Percentiles rank a stretch among this genome's conserved stretches.
These are phyloP conservation scores for Frieseomelitta varia DNA, from an alignment of 1,140 invertebrate species.

Conservation along the genomic window DNA sequence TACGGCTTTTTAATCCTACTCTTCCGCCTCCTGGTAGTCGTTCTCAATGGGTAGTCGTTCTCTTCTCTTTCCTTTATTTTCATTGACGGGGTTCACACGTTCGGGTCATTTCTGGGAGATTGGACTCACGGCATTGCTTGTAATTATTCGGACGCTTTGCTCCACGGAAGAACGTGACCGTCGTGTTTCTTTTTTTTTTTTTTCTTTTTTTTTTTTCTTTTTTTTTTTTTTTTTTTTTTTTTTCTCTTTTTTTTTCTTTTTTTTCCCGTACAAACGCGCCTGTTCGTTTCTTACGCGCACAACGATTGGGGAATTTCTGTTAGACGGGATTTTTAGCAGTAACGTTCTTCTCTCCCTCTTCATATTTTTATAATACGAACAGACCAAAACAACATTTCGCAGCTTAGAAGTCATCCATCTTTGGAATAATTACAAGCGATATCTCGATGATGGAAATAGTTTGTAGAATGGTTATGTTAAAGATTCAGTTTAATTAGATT, in stretches of 20 bases:
- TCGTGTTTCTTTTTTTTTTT: no score
- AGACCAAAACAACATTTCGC: background rate
- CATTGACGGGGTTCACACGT: background rate
- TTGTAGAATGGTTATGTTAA: constrained; percentile 8
- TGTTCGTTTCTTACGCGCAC: no score
- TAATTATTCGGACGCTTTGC: background rate
- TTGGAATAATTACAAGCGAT: constrained; percentile 17
- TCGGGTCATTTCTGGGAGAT: background rate
- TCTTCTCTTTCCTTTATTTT: background rate
- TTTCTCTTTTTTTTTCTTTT: no score
- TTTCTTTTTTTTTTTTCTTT: no score
- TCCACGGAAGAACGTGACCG: no score
- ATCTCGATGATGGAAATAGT: background rate
- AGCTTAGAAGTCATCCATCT: no score
- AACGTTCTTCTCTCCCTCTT: background rate
- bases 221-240: no score
- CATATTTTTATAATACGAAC: background rate
- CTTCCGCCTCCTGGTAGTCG: background rate
- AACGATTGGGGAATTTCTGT: no score
- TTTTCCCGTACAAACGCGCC: no score
- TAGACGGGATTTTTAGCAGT: no score
- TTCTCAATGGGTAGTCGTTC: background rate
- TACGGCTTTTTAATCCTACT: constrained; percentile 1
- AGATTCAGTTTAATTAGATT: constrained; percentile 10
- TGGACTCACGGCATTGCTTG: background rate